Base-by-base conservation (phyloP, 2,113 vertebrate genomes). In the Podarcis cretensis region DNA sequence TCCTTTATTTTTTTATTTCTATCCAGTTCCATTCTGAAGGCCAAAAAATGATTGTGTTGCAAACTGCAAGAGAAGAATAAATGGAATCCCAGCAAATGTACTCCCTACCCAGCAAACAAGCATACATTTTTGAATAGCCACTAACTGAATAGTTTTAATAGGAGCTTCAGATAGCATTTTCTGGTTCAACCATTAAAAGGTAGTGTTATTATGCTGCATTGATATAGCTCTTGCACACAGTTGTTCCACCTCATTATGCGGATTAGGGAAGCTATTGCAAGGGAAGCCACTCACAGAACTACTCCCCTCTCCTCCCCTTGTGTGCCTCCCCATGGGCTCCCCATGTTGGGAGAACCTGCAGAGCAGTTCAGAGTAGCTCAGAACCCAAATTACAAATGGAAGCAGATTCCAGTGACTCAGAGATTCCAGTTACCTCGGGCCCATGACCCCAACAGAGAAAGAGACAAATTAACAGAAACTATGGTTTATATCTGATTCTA, bases 401-500 rank as follows among this genome's bases (percentile, higher is more conserved):
- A 63, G 59, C 48, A 54, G 18, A 18, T 43, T 43, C 6, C 6
- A 43, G 59, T 63, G 59, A 63, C 59, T 63, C 59, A 63, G 59
- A 54, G 48, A 54, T 54, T 54, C 48, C 9, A 54, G 48, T 12
- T 54, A 54, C 48, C 10, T 54, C 48, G 48, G 48, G 48, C 48
- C 48, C 48, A 48, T 48, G 48, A 48, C 48, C 48, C 48, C 48
- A 48, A 48, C 48, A 54, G 48, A 54, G 48, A 54, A 54, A 54
- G 48, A 54, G 48, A 54, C 2, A 54, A 2, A 2, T 54, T 54
- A 12, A 30, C 21, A 89, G 74, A 92, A 82, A 86, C 81, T 92
- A 40, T 81, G 91, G 57, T 0, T 95, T 95, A 91, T 94, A 89
- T 86, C 59, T 91, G 93, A 94, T 91, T 83, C 87, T 7, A 90